Conservation (phyloP, 2,888 invertebrate species). For the Heliconius ismenius region DNA sequence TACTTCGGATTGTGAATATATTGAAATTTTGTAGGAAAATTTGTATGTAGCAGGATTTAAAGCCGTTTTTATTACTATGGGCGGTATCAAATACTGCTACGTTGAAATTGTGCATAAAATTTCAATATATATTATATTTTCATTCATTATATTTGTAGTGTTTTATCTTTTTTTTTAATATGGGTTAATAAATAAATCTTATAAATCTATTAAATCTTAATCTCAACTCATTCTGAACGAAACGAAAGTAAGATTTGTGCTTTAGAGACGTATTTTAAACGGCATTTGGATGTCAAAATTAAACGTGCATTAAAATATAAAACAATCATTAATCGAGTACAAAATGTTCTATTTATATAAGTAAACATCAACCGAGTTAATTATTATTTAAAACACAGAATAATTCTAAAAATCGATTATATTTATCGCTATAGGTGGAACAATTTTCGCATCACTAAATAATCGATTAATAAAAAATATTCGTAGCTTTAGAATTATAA, state of each 20-base stretch:
- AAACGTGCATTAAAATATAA: conserved; percentile 5
- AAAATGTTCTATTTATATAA: not conserved
- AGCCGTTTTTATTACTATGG: not conserved
- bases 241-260: conserved; percentile 18
- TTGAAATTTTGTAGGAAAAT: not conserved
- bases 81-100: conserved; percentile 4
- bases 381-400: not conserved
- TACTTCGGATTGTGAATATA: not conserved
- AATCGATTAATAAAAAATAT: conserved; percentile 2
- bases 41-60: not conserved
- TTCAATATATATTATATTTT: not conserved
- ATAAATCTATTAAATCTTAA: not conserved
- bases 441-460: not conserved
- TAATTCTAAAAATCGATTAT: not conserved
- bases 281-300: conserved; percentile 7
- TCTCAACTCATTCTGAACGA: not conserved
- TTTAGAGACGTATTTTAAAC: conserved; percentile 12
- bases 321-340: not conserved
- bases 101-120: not conserved
- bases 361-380: not conserved
- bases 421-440: not conserved
- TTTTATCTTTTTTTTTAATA: not conserved
- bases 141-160: not conserved
- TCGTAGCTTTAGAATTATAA: not conserved
- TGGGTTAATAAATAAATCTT: not conserved